A percentile compares a stretch with the other conserved stretches of the same genome.
phyloP scores from a whole-genome alignment of 1,140 invertebrate species.

The Brachionus sp. region DNA sequence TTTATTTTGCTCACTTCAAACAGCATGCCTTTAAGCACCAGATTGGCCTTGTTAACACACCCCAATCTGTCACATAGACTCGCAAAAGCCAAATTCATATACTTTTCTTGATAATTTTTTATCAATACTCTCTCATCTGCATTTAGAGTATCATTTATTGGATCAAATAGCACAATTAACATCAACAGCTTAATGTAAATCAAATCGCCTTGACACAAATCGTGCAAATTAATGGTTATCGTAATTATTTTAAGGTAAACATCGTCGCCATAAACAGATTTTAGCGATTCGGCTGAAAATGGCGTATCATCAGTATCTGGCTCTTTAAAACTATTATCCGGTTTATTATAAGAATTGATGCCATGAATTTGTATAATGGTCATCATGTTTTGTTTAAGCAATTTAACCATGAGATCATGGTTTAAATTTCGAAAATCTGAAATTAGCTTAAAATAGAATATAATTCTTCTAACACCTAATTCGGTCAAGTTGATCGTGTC shows the following conservation, averaged over 20 bases:
- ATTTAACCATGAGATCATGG: constrained; percentile 40
- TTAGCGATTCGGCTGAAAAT: constrained; percentile 19
- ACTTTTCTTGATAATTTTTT: constrained; percentile 21
- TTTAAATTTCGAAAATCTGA: constrained; percentile 39
- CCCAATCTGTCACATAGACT: not conserved
- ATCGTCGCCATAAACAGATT: constrained; percentile 32
- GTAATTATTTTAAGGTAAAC: not conserved
- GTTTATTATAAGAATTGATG: constrained; percentile 38
- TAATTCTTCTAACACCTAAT: constrained; percentile 28
- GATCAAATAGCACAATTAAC: constrained; percentile 34
- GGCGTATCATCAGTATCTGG: constrained; percentile 35
- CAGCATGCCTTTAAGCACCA: constrained; percentile 8
- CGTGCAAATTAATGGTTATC: constrained; percentile 25
- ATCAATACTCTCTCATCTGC: not conserved
- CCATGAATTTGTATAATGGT: constrained; percentile 42
- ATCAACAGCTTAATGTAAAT: constrained; percentile 29
- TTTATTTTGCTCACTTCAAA: constrained; percentile 43
- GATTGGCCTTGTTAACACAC: not conserved
- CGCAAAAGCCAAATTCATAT: not conserved
- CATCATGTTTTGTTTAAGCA: constrained; percentile 44
- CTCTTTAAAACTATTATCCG: constrained; percentile 11
- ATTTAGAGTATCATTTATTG: not conserved
- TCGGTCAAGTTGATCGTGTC: constrained; percentile 38
- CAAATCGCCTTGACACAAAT: constrained; percentile 28
- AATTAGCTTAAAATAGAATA: constrained; percentile 43